Evolutionary conservation across 2,888 invertebrate species (phyloP), one percentile per base, ranked within the genome.

Genomic region (Acronicta aceris): DNA sequence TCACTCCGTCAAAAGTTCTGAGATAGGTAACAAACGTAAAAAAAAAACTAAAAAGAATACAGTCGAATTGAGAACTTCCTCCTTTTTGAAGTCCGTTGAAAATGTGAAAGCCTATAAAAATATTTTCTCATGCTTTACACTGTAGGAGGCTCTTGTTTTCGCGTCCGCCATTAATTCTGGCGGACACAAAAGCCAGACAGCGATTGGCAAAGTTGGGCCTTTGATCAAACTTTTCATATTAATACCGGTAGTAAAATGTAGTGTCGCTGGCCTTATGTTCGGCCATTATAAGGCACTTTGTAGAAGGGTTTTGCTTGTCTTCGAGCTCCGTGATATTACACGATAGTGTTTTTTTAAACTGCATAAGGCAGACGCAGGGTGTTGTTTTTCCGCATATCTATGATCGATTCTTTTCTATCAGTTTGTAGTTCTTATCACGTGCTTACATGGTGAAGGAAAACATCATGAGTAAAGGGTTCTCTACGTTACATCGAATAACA

Each of bases 141-240:
- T 52, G 54, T 46, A 52, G 56, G 59, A 50, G 54, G 47, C 51
- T 57, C 59, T 68, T 78, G 76, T 78, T 78, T 76, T 48, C 64
- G 47, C 27, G 0, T 36, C 49, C 69, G 62, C 83, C 82, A 88
- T 88, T 87, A 87, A 84, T 86, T 83, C 81, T 63, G 54, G 68
- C 65, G 58, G 47, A 62, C 81, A 87, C 81, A 87, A 89, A 81
- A 82, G 82, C 78, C 71, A 74, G 75, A 71, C 79, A 75, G 74
- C 86, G 87, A 88, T 89, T 88, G 89, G 87, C 81, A 86, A 89
- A 89, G 80, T 89, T 88, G 65, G 71, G 62, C 83, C 81, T 84
- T 83, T 83, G 82, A 82, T 82, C 79, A 82, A 89, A 89, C 78
- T 89, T 89, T 84, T 84, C 87, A 85, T 88, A 89, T 89, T 88